phyloP scores from a whole-genome alignment of 2,888 invertebrate genomes.

The Syrista parreyssii region DNA sequence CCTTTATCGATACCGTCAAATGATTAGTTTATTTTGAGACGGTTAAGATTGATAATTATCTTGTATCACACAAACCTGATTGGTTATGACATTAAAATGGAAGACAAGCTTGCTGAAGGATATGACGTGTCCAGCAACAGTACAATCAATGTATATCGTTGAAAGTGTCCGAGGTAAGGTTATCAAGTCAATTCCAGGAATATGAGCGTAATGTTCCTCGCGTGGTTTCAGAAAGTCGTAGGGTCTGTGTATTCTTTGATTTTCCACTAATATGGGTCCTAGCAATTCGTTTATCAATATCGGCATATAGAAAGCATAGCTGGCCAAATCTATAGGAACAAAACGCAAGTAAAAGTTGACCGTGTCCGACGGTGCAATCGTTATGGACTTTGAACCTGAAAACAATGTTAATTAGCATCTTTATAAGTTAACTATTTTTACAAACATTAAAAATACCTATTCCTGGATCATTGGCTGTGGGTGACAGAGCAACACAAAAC shows the following conservation, averaged over 20 bases:
- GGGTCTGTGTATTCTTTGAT: constrained; percentile 35
- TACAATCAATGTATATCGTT: constrained; percentile 36
- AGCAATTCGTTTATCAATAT: constrained; percentile 71
- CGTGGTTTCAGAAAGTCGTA: constrained; percentile 31
- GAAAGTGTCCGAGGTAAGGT: constrained; percentile 32
- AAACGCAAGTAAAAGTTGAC: constrained; percentile 63
- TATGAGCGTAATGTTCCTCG: constrained; percentile 18
- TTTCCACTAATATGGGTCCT: constrained; percentile 68
- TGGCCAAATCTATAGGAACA: constrained; percentile 63
- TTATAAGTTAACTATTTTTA: not conserved
- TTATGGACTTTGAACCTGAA: constrained; percentile 23
- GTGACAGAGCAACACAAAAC: constrained; percentile 48
- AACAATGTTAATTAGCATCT: not conserved
- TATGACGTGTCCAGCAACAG: constrained; percentile 36
- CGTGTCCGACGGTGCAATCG: constrained; percentile 46
- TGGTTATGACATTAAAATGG: constrained; percentile 28
- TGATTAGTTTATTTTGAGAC: not conserved
- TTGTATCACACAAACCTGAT: constrained; percentile 25
- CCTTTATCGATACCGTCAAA: not conserved
- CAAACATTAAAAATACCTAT: constrained; percentile 22
- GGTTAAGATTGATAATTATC: not conserved
- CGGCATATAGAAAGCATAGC: constrained; percentile 72
- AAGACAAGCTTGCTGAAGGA: constrained; percentile 41
- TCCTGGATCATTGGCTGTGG: constrained; percentile 12
- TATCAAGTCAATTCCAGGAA: constrained; percentile 2